Base-by-base conservation (phyloP, 1,140 invertebrate species). In the Lasaia peninsularis region DNA sequence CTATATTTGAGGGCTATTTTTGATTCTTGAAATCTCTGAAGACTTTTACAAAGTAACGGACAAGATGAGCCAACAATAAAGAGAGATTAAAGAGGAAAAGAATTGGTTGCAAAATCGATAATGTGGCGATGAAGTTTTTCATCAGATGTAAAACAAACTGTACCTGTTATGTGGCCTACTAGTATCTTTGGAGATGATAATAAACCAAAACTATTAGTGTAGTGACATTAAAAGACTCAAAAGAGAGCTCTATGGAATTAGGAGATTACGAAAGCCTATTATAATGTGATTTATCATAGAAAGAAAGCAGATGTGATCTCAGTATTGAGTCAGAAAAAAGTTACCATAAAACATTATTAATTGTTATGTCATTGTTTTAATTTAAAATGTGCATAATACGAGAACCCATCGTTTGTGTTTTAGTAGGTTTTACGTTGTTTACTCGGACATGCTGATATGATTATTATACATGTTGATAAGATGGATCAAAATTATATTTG, bases 1-100 rank as follows among this genome's bases (percentile, higher is more conserved):
- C 28, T 91, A 90, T 71, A 90, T 92, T 78, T 92, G 91, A 92
- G 89, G 90, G 69, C 68, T 92, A 71, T 85, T 89, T 73, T 92
- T 89, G 88, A 84, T 91, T 75, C 89, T 90, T 80, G 88, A 88
- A 77, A 87, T 89, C 62, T 91, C 91, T 66, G 89, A 89, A 71
- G 90, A 91, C 66, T 91, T 91, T 78, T 89, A 92, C 70, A 60
- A 57, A 55, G 54, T 52, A 32, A 33, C 58, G 34, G 63, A 61
- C 32, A 56, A 58, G 52, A 56, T 59, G 37, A 40, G 37, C 9
- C 37, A 40, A 40, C 14, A 9, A 9, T 40, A 18, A 35, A 5
- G n/a, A 35, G 12, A 40, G 37, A 16, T 8, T 1, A 8, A 40
- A 40, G 8, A 8, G 8, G 16, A 40, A 18, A 40, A 40, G 16